Evolutionary conservation across 2,113 vertebrate genomes (phyloP).

Genomic region (Thamnophis sirtalis): DNA sequence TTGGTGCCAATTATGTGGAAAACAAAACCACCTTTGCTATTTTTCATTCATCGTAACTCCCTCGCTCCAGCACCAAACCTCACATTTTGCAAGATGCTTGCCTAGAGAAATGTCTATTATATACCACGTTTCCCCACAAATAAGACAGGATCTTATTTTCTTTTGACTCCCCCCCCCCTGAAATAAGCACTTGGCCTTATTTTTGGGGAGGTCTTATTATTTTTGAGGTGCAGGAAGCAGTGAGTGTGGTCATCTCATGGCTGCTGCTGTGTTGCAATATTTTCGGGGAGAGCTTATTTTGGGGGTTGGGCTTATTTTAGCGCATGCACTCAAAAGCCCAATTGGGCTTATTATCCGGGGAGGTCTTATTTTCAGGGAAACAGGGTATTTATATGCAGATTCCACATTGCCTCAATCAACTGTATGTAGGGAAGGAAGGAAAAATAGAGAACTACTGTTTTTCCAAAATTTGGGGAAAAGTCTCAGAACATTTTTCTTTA

Average conservation of each 20-base stretch:
- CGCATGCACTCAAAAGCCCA: too few species aligned
- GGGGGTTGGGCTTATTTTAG: too few species aligned
- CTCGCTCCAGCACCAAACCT: not conserved
- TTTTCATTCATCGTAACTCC: not conserved
- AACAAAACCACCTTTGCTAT: not conserved
- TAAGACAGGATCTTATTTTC: too few species aligned
- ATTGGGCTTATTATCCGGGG: too few species aligned
- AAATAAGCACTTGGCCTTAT: too few species aligned
- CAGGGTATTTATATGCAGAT: not conserved
- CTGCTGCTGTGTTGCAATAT: too few species aligned
- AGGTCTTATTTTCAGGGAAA: too few species aligned
- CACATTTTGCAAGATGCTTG: not conserved
- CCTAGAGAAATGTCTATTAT: not conserved
- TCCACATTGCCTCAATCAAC: not conserved
- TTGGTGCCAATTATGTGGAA: not conserved
- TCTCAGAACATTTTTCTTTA: not conserved
- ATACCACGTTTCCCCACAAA: not conserved
- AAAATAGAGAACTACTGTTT: not conserved
- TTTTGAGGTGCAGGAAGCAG: too few species aligned
- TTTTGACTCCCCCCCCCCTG: too few species aligned
- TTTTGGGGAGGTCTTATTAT: too few species aligned
- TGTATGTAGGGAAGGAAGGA: not conserved
- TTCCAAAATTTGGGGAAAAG: not conserved
- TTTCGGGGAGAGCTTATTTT: too few species aligned
- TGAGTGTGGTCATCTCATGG: too few species aligned